Evolutionary conservation across 2,888 invertebrate species (phyloP).

Genomic region (Anthoptus insignis): DNA sequence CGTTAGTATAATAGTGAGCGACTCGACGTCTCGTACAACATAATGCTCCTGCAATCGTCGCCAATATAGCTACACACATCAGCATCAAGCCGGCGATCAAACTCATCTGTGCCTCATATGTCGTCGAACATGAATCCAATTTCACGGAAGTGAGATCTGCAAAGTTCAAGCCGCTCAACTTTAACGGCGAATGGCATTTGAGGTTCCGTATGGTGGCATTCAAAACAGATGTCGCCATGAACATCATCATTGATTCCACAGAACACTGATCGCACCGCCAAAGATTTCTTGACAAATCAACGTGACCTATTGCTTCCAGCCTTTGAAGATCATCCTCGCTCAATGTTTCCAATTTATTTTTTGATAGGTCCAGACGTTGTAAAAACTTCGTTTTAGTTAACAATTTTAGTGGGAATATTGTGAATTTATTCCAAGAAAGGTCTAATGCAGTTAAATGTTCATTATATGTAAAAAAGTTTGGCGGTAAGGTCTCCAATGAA

Average conservation of each 20-base stretch:
- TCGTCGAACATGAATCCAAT: slow-evolving; percentile 78
- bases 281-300: slow-evolving; percentile 88
- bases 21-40: slow-evolving; percentile 90
- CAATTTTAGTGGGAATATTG: slow-evolving; percentile 84
- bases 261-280: slow-evolving; percentile 91
- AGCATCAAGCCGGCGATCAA: slow-evolving; percentile 82
- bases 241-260: slow-evolving; percentile 85
- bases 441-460: slow-evolving; percentile 89
- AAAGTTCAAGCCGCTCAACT: slow-evolving; percentile 78
- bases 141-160: slow-evolving; percentile 61
- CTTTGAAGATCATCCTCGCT: slow-evolving; percentile 86
- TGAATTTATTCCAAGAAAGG: slow-evolving; percentile 91
- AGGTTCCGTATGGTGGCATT: slow-evolving; percentile 82
- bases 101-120: slow-evolving; percentile 86
- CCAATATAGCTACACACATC: slow-evolving; percentile 70
- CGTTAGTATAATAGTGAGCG: slow-evolving; percentile 93
- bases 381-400: slow-evolving; percentile 86
- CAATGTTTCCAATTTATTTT: slow-evolving; percentile 90
- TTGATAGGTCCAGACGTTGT: slow-evolving; percentile 90
- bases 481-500: slow-evolving; percentile 84
- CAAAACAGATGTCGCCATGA: slow-evolving; percentile 84
- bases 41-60: slow-evolving; percentile 87
- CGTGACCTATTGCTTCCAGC: slow-evolving; percentile 85
- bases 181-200: slow-evolving; percentile 87
- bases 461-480: slow-evolving; percentile 86